These are phyloP conservation scores for Orthosia gothica DNA, from an alignment of 2,888 invertebrate genomes.

Conservation along the genomic window DNA sequence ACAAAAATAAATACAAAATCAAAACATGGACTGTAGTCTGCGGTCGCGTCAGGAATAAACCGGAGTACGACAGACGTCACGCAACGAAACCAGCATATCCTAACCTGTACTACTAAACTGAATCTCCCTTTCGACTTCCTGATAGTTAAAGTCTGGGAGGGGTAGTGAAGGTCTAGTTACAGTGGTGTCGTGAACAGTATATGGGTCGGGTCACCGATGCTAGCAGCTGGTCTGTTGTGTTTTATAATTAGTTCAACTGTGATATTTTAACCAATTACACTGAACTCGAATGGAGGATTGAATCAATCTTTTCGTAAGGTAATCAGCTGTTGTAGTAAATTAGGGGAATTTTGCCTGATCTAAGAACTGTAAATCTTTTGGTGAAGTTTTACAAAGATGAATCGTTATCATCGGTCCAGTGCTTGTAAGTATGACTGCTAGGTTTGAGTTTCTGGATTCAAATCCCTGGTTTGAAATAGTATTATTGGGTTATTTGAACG, in stretches of 20 bases:
- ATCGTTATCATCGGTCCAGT: background rate
- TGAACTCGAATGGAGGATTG: constrained; percentile 26
- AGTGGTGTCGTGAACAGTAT: constrained; percentile 63
- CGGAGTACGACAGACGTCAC: constrained; percentile 54
- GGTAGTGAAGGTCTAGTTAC: constrained; percentile 54
- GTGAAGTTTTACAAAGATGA: background rate
- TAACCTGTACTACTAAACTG: constrained; percentile 46
- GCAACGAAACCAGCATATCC: constrained; percentile 59
- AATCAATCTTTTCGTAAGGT: constrained; percentile 16
- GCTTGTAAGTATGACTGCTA: background rate
- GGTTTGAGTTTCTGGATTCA: no score
- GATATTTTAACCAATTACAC: constrained; percentile 28
- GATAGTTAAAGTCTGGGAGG: background rate
- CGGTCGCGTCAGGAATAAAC: constrained; percentile 69
- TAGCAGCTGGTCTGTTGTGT: constrained; percentile 61
- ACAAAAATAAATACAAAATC: constrained; percentile 55
- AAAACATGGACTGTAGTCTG: constrained; percentile 58
- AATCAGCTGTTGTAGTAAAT: constrained; percentile 20
- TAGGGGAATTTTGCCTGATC: background rate
- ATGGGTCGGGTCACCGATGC: constrained; percentile 75
- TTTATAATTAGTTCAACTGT: constrained; percentile 70
- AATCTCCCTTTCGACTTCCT: constrained; percentile 5
- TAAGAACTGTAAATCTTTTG: background rate
- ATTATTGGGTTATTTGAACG: no score
- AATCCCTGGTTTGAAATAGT: no score